phyloP scores from a whole-genome alignment of 2,888 invertebrate genomes.

The Drosophila histrio region DNA sequence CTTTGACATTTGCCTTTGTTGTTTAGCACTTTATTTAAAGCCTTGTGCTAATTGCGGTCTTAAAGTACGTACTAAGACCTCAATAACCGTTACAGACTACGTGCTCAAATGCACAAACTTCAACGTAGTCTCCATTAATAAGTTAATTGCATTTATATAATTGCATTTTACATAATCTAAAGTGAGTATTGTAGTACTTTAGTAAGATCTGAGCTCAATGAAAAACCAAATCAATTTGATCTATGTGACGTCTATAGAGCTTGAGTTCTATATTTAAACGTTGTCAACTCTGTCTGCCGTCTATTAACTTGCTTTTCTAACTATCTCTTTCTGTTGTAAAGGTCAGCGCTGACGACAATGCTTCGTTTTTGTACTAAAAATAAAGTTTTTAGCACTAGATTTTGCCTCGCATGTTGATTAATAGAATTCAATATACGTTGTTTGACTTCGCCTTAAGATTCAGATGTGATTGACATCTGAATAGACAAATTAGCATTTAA shows the following conservation, averaged over 20 bases:
- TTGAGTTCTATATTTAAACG: constrained; percentile 47
- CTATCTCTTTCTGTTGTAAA: constrained; percentile 32
- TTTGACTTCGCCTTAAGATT: neutral
- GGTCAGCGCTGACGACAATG: constrained; percentile 70
- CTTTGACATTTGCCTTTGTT: constrained; percentile 17
- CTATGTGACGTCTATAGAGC: constrained; percentile 40
- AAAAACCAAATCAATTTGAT: constrained; percentile 22
- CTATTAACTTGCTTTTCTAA: neutral
- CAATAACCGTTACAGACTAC: constrained; percentile 41
- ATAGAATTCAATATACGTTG: constrained; percentile 29
- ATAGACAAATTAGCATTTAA: constrained; percentile 26
- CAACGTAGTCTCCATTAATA: constrained; percentile 5
- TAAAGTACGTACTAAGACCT: constrained; percentile 6
- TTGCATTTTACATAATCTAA: constrained; percentile 12
- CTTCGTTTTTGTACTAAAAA: constrained; percentile 16
- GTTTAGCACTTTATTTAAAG: constrained; percentile 10
- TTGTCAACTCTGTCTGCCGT: constrained; percentile 17
- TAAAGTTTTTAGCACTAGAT: constrained; percentile 15
- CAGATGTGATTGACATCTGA: constrained; percentile 7
- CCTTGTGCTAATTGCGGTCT: constrained; percentile 27
- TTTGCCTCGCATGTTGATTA: constrained; percentile 31
- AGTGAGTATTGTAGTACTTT: neutral
- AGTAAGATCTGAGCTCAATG: constrained; percentile 39
- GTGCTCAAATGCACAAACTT: constrained; percentile 58
- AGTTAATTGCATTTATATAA: constrained; percentile 19